Base-by-base conservation (phyloP, 1,140 invertebrate genomes). In the Aphelinus certus region DNA sequence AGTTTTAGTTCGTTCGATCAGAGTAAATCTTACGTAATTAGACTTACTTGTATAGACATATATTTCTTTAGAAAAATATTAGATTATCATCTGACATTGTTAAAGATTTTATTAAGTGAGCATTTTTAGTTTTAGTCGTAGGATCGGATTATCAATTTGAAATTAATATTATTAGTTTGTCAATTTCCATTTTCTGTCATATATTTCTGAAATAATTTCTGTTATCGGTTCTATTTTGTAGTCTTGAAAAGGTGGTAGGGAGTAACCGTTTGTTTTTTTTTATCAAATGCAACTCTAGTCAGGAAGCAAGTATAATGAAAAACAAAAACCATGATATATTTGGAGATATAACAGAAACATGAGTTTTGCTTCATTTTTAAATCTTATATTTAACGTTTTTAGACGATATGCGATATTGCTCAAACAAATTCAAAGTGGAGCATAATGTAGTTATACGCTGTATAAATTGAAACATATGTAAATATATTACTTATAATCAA, bases 211-310 rank as follows among this genome's bases (percentile, higher is more conserved):
- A 46, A 46, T 55, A 63, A 4, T 3, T 10, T 71, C 57, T 63
- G 56, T 56, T 56, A 6, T 55, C 48, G 9, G 55, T 46, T 63
- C 48, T 43, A 55, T 62, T 2, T 43, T 42, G 53, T 45, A 7
- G 55, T 46, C 55, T 53, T 7, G 42, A 48, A 43, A 71, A 47
- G 45, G 42, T 71, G 7, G 42, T 58, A 51, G 43, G 47, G 48
- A 66, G 53, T 60, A 73, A 67, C 57, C 6, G 69, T 63, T 6
- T 26, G 26, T 26, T 26, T 26, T 74, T 63, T 49, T 68, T 61
- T 7, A 46, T 57, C 47, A 26, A 51, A 69, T 68, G 56, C 67
- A 65, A 64, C 73, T 75, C 73, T 75, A 75, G 73, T 75, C 73
- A 75, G 67, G 65, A 70, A 64, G 53, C 46, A 43, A 71, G 53